Evolutionary conservation across 2,797 vertebrate species (phyloP).

Genomic region (Phylloscopus collybita): DNA sequence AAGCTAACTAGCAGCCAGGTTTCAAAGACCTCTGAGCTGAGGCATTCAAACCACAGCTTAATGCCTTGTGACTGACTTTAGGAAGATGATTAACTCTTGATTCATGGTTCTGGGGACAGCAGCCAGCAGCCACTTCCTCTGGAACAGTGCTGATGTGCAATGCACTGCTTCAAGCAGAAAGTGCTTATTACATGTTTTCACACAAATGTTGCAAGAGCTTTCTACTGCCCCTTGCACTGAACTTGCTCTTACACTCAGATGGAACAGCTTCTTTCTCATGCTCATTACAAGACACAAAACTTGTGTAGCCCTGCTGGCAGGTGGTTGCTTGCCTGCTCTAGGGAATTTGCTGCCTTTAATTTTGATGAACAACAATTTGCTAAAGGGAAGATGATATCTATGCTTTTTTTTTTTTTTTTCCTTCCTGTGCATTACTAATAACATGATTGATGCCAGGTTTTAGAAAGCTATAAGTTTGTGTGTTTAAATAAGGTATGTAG

Average conservation of each 20-base stretch:
- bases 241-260: not conserved
- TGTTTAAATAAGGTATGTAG: not conserved
- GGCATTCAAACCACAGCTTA: not conserved
- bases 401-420: not conserved
- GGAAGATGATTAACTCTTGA: conserved; percentile 23
- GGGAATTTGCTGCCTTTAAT: not conserved
- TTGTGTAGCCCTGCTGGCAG: not conserved
- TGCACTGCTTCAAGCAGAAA: not conserved
- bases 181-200: not conserved
- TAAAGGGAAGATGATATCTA: not conserved
- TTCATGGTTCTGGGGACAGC: not conserved
- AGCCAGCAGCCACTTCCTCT: conserved; percentile 32
- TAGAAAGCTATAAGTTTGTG: not conserved
- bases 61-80: conserved; percentile 39
- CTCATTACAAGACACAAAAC: not conserved
- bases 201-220: not conserved
- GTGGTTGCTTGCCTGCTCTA: accelerated
- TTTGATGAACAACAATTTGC: not conserved
- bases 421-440: not conserved
- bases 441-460: not conserved
- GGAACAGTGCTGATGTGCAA: not conserved
- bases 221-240: not conserved
- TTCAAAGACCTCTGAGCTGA: not conserved
- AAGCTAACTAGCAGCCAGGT: not conserved
- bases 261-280: not conserved